Conservation (phyloP, 2,888 invertebrate species). For the Pterostichus madidus region DNA sequence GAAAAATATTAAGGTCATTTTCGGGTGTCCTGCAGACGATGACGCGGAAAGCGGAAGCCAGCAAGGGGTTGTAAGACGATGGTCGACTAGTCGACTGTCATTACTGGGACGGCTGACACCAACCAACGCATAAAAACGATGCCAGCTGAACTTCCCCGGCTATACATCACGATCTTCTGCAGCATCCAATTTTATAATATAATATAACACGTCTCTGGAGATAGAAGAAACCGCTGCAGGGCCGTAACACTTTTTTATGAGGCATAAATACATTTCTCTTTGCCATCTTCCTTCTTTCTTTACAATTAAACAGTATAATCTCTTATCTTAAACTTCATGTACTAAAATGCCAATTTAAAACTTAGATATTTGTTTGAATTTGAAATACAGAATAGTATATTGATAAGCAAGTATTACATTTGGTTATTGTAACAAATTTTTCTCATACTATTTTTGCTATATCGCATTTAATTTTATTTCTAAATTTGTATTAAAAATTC, state of each 20-base stretch:
- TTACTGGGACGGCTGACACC: constrained; percentile 37
- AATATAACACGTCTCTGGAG: constrained; percentile 57
- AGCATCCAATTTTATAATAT: constrained; percentile 63
- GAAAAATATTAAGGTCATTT: constrained; percentile 55
- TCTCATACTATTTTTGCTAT: too few relatives aligned
- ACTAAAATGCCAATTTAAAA: not conserved
- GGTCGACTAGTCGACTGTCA: constrained; percentile 47
- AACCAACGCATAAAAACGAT: constrained; percentile 43
- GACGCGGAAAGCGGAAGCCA: constrained; percentile 1
- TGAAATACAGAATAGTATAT: too few relatives aligned
- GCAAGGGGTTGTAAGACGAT: constrained; percentile 12
- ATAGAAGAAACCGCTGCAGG: constrained; percentile 27
- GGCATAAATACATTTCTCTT: constrained; percentile 13
- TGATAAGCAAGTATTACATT: too few relatives aligned
- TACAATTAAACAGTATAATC: too few relatives aligned
- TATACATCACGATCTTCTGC: constrained; percentile 61
- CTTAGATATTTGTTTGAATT: not conserved
- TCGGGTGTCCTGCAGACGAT: constrained; percentile 15
- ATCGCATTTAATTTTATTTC: too few relatives aligned
- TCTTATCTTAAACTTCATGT: too few relatives aligned
- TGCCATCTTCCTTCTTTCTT: too few relatives aligned
- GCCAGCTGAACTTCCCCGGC: constrained; percentile 43
- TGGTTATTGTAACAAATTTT: too few relatives aligned
- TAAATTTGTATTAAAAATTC: too few relatives aligned
- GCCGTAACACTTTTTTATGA: constrained; percentile 34